Evolutionary conservation across 92 coral and sea anemone genomes (phyloP), one percentile per base, ranked within the genome.

Genomic region (Meandrina meandrites): DNA sequence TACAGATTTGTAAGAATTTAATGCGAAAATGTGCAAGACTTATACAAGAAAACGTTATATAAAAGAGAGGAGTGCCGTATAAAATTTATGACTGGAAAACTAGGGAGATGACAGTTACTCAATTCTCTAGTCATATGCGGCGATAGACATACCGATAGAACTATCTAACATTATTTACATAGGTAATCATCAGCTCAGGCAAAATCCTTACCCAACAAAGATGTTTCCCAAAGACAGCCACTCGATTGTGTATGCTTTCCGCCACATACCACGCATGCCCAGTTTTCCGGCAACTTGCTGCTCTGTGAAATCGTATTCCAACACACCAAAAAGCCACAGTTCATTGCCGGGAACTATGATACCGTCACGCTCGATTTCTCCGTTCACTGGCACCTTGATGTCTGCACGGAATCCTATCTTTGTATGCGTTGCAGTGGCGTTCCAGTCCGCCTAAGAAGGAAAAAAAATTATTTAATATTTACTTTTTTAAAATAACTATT

Each of bases 261-360:
- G 87, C 98, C 98, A 97, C 94, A 97, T 92, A 10, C 98, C 99
- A n/a, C 92, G 89, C 94, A 97, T 93, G 82, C 94, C 96, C 73
- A 97, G 90, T 47, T 94, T 87, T 35, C 99, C 99, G 0, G 88
- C 74, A 47, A 97, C 96, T 45, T 5, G 64, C 6, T 84, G 87
- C 71, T 92, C 57, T 50, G 48, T 50, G 28, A 92, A 81, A 80
- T 97, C 98, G 82, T 92, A 97, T 56, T 97, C 98, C 34, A 97
- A 74, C 69, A 89, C 91, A 30, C 99, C 99, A n/a, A 95, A 93
- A 37, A 97, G 90, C 80, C 82, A 91, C 79, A 97, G 86, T 30
- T 96, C 99, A 27, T 90, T 96, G 22, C 92, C 86, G 14, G 99
- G 98, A 1, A 91, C 95, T 56, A 85, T 81, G 58, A 97, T 92